Conservation (phyloP, 1,140 invertebrate genomes). For the Eubasilissa regina region DNA sequence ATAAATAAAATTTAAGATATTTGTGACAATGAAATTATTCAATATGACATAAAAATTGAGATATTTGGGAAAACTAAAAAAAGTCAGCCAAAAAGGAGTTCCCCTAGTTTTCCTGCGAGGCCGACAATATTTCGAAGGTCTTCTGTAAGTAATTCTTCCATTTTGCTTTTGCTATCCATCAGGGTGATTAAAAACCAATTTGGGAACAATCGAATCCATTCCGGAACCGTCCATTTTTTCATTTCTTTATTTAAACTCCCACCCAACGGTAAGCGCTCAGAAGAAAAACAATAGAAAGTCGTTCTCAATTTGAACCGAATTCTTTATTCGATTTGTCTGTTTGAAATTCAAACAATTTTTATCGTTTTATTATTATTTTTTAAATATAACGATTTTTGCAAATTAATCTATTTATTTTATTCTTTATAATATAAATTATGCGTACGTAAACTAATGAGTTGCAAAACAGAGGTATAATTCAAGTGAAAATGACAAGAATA, state of each 20-base stretch:
- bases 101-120: background rate
- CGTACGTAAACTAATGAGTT: no score
- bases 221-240: constrained; percentile 37
- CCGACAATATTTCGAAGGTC: background rate
- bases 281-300: constrained; percentile 29
- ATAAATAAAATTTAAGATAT: no score
- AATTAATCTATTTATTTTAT: no score
- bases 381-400: no score
- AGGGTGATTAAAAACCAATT: constrained; percentile 61
- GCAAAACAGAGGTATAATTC: no score
- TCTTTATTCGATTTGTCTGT: constrained; percentile 1
- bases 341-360: constrained; percentile 9
- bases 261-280: constrained; percentile 12
- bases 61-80: no score
- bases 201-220: constrained; percentile 59
- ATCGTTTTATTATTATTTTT: no score
- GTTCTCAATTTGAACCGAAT: constrained; percentile 6
- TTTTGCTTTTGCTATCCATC: constrained; percentile 50
- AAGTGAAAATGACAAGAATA: no score
- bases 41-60: no score
- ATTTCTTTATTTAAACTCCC: constrained; percentile 16
- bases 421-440: no score
- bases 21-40: no score
- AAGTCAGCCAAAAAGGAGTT: background rate
- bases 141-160: constrained; percentile 45